Base-by-base conservation (phyloP, 2,113 vertebrate genomes). In the Clarias batrachus region DNA sequence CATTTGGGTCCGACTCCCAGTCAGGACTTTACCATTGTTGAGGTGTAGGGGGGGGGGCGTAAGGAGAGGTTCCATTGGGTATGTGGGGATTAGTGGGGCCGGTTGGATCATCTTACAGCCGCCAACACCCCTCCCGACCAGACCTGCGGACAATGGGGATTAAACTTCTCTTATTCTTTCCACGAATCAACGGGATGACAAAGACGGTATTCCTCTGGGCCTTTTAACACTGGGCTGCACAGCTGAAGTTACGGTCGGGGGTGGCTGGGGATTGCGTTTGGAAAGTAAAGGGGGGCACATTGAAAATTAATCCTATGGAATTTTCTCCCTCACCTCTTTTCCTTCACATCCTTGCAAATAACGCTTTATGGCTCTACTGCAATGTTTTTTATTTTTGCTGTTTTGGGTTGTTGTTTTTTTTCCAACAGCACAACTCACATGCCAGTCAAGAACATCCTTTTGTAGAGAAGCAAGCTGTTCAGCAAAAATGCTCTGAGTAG, bases 81-180 rank as follows among this genome's bases (percentile, higher is more conserved):
- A 94, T 93, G 92, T 94, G 92, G 90, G 95, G 94, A 96, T 96
- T 96, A 96, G 95, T 92, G 91, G 93, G 94, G 94, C 94, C 93
- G 87, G 94, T 95, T 94, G 95, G 95, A 96, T 95, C 95, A 95
- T 95, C 91, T 95, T 95, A 95, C 95, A 94, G 93, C 95, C 94
- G 90, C 94, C 93, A 92, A 93, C 93, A 94, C 93, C 93, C 89
- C 89, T 90, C 87, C 91, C 89, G 82, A 88, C 88, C 87, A 94
- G 93, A 93, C 92, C 93, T 88, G 57, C 84, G 93, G 95, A 96
- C 95, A 96, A 96, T 96, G 92, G 95, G 95, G 95, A 96, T 96
- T 96, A 96, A 95, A 95, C 94, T 96, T 96, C 94, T 96, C 94
- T 95, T 94, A 95, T 96, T 96, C 95, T 95, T 94, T 91, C 89